Conservation (phyloP, 2,888 invertebrate genomes). For the Unio pictorum region DNA sequence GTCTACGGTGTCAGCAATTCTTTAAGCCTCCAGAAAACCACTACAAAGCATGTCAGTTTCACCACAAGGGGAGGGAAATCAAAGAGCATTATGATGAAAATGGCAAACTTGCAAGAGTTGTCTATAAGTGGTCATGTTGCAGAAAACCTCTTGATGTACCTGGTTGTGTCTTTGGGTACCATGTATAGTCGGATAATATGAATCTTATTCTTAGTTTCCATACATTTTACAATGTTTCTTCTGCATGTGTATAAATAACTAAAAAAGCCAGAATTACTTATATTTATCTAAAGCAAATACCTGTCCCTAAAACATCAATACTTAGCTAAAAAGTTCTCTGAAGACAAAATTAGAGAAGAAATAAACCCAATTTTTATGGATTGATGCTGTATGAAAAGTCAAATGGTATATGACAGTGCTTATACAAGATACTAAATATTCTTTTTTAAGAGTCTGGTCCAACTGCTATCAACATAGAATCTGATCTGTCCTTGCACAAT, state of each 20-base stretch:
- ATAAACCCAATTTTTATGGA: too few relatives aligned
- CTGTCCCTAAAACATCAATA: too few relatives aligned
- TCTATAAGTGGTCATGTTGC: constrained; percentile 64
- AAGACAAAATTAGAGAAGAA: too few relatives aligned
- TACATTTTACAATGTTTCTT: not conserved
- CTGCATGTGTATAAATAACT: not conserved
- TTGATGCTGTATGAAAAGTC: too few relatives aligned
- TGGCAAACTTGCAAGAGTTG: constrained; percentile 48
- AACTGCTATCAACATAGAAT: too few relatives aligned
- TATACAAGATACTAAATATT: too few relatives aligned
- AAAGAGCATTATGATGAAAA: constrained; percentile 51
- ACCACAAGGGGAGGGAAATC: constrained; percentile 58
- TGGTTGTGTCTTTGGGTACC: constrained; percentile 59
- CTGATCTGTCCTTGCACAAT: too few relatives aligned
- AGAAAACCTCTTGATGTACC: constrained; percentile 49
- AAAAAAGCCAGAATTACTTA: not conserved
- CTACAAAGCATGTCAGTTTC: constrained; percentile 54
- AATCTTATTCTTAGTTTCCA: not conserved
- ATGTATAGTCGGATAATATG: constrained; percentile 35
- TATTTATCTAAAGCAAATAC: too few relatives aligned
- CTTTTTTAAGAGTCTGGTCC: too few relatives aligned
- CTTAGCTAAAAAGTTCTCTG: too few relatives aligned
- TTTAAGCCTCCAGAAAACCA: constrained; percentile 57
- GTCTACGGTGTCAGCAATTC: constrained; percentile 56
- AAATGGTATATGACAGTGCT: too few relatives aligned